Percentiles rank a stretch among this genome's conserved stretches.
These are phyloP conservation scores for Aptenodytes forsteri DNA, from an alignment of 2,113 vertebrate species.

Conservation along the genomic window DNA sequence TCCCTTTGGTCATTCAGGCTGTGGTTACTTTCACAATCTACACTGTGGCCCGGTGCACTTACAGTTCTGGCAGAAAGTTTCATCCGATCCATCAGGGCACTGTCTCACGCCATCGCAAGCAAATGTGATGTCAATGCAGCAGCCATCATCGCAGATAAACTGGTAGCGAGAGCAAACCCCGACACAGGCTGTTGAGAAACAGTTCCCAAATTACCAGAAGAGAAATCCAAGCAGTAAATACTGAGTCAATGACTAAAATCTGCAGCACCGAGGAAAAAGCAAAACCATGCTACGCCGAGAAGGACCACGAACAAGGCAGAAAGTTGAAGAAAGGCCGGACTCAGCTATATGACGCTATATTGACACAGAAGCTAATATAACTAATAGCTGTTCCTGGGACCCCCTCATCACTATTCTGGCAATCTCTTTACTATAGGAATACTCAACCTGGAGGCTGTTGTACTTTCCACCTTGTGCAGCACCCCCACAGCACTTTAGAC, in stretches of 20 bases:
- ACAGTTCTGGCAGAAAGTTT: conserved; percentile 92
- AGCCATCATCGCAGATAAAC: conserved; percentile 93
- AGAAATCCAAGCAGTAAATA: not conserved
- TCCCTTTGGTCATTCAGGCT: not conserved
- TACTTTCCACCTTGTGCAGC: not conserved
- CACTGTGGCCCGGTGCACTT: conserved; percentile 25
- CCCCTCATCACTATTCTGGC: not conserved
- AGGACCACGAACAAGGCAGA: not conserved
- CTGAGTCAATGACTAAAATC: not conserved
- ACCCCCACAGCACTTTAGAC: not conserved
- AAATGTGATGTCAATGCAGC: conserved; percentile 92
- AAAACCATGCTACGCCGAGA: not conserved
- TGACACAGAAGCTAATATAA: not conserved
- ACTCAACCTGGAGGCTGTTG: not conserved
- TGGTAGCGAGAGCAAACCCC: conserved; percentile 89
- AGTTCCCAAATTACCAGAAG: conserved; percentile 12
- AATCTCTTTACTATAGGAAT: not conserved
- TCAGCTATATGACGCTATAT: not conserved
- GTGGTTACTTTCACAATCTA: not conserved
- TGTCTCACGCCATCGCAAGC: conserved; percentile 91
- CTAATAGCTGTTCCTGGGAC: not conserved
- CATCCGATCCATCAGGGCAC: conserved; percentile 92
- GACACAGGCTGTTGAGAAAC: conserved; percentile 78
- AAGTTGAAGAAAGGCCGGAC: not conserved
- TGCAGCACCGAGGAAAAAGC: not conserved